These are phyloP conservation scores for Mus pahari DNA, from an alignment of 2,113 vertebrate species.

Conservation along the genomic window DNA sequence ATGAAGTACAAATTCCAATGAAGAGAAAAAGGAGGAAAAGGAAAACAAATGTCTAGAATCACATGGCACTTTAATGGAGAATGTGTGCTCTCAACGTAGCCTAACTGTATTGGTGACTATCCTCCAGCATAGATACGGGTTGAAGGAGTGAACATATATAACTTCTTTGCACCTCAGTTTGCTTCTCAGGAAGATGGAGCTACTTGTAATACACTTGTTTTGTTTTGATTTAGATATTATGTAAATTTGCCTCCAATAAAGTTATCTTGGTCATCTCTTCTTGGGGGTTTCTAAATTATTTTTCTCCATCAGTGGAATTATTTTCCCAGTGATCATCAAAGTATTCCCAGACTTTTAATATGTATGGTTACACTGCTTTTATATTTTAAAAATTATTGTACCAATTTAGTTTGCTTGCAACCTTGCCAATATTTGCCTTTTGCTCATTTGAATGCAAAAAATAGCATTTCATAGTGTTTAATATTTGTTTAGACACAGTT, in stretches of 20 bases:
- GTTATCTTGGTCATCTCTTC: conserved; percentile 9
- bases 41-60: background rate
- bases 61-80: rapidly evolving
- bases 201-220: background rate
- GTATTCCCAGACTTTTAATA: background rate
- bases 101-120: background rate
- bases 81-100: background rate
- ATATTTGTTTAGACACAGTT: background rate
- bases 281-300: conserved; percentile 5
- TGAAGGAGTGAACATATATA: background rate
- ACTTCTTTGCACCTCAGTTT: background rate
- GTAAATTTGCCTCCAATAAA: background rate
- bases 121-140: background rate
- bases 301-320: background rate
- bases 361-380: background rate
- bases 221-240: background rate
- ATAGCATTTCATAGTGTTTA: background rate
- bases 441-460: conserved; percentile 8
- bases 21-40: background rate
- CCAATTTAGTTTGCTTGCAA: conserved; percentile 38
- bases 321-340: background rate
- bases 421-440: conserved; percentile 36
- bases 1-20: background rate
- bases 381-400: background rate
- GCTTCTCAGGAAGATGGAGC: background rate